phyloP scores from a whole-genome alignment of 1,140 invertebrate species.

The Ceratitis capitata region DNA sequence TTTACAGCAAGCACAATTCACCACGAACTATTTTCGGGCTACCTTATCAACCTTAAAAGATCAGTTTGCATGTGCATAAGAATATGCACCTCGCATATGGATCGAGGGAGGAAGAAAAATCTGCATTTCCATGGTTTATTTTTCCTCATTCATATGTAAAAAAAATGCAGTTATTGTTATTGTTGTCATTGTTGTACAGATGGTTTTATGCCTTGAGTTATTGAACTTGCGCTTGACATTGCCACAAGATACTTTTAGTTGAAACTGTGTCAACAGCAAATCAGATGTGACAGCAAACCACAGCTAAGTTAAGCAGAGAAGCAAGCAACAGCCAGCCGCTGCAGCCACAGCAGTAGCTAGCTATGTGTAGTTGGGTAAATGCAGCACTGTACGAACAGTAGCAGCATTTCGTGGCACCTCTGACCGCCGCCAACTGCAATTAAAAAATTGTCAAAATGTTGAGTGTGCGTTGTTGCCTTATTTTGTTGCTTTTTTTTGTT shows the following conservation, averaged over 20 bases:
- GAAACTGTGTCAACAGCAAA: neutral
- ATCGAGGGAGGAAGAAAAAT: no score
- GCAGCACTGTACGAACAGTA: neutral
- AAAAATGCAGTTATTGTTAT: neutral
- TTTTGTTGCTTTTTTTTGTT: neutral
- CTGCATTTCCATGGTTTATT: no score
- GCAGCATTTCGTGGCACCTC: neutral
- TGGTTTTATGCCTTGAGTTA: neutral
- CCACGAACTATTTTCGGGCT: no score
- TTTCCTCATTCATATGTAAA: no score
- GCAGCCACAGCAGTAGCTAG: neutral
- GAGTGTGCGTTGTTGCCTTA: neutral
- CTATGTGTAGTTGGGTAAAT: no score
- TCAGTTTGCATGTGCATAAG: no score
- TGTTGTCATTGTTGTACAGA: neutral
- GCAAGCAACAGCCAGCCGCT: neutral
- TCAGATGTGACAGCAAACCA: neutral
- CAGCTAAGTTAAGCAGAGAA: neutral
- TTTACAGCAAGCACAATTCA: no score
- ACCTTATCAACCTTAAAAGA: no score
- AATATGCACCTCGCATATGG: no score
- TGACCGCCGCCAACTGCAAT: neutral
- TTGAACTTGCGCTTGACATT: slow-evolving; percentile 37
- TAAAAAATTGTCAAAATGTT: neutral
- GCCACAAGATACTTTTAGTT: slow-evolving; percentile 9